Base-by-base conservation (phyloP, 2,888 invertebrate genomes). In the Diaphora mendica region DNA sequence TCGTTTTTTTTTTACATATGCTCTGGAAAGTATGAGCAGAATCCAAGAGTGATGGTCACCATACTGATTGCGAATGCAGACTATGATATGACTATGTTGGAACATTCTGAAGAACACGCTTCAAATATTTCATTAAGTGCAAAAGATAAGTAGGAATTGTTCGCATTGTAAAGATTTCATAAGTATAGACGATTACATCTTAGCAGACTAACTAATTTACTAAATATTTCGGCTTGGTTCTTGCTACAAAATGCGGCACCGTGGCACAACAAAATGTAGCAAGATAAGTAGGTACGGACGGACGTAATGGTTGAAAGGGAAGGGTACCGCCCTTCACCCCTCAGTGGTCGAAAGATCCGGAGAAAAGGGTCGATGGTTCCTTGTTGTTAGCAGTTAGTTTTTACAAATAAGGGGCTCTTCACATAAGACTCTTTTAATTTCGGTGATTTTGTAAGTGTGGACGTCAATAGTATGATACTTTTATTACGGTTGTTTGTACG, bases 251-350 rank as follows among this genome's bases (percentile, higher is more conserved):
- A n/a, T 39, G 20, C 69, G 55, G 26, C 59, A 59, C 5, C 26
- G 69, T 69, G 26, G 69, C 69, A 42, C 62, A 42, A 62, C 39
- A 42, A 62, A 69, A 48, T 64, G 62, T 70, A 64, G 42, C 70
- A 42, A 64, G 59, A n/a, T 68, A 69, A 62, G 59, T 69, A 42
- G 68, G n/a, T 30, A 64, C 59, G 64, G 71, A 62, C 71, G 65
- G 71, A 62, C 71, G 65, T 65, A 65, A 71, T 26, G 48, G 65
- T 35, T 66, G 48, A n/a, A 71, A 35, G 35, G 65, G 64, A 65
- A 71, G 71, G 65, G 65, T 65, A 15, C 67, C 23, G 51, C 42
- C 55, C 35, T 65, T 39, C 71, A 39, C 51, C 70, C 70, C 48
- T 70, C 70, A 33, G 26, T 44, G 70, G n/a, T 44, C 64, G 65